phyloP scores from a whole-genome alignment of 1,140 invertebrate genomes.

The Andrena cerasifolii region DNA sequence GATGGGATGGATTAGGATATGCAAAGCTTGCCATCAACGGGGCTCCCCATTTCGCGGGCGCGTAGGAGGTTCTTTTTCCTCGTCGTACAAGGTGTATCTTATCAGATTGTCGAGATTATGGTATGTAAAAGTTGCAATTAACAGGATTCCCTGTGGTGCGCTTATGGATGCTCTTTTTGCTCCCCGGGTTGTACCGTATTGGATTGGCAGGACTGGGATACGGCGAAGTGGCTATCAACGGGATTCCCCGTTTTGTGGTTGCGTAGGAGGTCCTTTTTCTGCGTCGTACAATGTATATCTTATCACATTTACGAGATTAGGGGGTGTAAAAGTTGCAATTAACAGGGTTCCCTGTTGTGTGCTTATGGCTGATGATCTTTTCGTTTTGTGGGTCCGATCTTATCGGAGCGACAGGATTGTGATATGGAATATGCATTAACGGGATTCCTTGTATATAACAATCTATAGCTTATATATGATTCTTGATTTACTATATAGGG shows the following conservation, averaged over 20 bases:
- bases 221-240: too few relatives aligned
- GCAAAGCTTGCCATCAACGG: not conserved
- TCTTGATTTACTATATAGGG: too few relatives aligned
- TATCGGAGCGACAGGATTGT: too few relatives aligned
- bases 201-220: not conserved
- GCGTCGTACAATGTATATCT: too few relatives aligned
- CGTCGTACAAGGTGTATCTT: not conserved
- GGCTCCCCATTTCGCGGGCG: not conserved
- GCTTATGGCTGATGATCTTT: too few relatives aligned
- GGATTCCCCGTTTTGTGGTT: too few relatives aligned
- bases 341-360: not conserved
- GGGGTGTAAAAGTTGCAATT: not conserved
- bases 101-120: not conserved
- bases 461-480: too few relatives aligned
- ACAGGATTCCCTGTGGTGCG: not conserved
- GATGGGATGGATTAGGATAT: not conserved
- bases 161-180: not conserved
- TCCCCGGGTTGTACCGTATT: not conserved
- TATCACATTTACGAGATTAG: too few relatives aligned
- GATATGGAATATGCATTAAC: too few relatives aligned
- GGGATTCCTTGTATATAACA: too few relatives aligned
- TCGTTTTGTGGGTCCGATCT: too few relatives aligned
- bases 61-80: not conserved
- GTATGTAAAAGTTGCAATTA: not conserved
- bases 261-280: too few relatives aligned